Evolutionary conservation across 2,888 invertebrate genomes (phyloP), one percentile per base, ranked within the genome.

Genomic region (Endomychus coccineus): DNA sequence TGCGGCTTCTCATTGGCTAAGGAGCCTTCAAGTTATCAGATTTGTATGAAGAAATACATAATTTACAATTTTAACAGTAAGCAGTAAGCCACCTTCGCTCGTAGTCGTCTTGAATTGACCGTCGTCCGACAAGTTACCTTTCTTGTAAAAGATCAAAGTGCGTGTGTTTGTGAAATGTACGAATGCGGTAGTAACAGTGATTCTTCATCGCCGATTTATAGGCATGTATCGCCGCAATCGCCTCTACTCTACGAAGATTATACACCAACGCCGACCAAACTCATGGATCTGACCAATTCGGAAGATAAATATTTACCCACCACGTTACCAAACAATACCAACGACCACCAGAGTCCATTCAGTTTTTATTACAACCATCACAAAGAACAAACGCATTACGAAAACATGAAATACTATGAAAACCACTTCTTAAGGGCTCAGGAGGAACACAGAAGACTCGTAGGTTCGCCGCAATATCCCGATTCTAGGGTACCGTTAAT

Each of bases 211-310:
- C 64, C 64, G 9, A 50, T 54, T 37, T 59, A 61, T 39, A 43
- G 54, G 17, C 53, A 58, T 36, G 36, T 57, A 28, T 53, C 57
- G 6, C 57, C 58, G 2, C 44, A 47, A 36, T 52, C 45, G 14
- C 46, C 49, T 5, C 44, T 53, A 2, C 50, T 50, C 38, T 59
- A 55, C 43, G 60, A 61, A 28, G 55, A 61, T 28, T 62, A 56
- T 40, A 52, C 59, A n/a, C 53, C 58, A 6, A 52, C 59, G 9
- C 53, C 58, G 6, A 51, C 59, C 14, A 55, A 58, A 43, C 44
- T 67, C 24, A 64, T 61, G 56, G 67, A 67, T 52, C 50, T 67
- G 43, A 66, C 66, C 13, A 66, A 67, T 45, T 55, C 65, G 21
- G 25, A 30, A n/a, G 44, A 44, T 4, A 44, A 44, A 28, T 47